Conservation (phyloP, 64 coral and sea anemone genomes). For the Anthopleura sola region DNA sequence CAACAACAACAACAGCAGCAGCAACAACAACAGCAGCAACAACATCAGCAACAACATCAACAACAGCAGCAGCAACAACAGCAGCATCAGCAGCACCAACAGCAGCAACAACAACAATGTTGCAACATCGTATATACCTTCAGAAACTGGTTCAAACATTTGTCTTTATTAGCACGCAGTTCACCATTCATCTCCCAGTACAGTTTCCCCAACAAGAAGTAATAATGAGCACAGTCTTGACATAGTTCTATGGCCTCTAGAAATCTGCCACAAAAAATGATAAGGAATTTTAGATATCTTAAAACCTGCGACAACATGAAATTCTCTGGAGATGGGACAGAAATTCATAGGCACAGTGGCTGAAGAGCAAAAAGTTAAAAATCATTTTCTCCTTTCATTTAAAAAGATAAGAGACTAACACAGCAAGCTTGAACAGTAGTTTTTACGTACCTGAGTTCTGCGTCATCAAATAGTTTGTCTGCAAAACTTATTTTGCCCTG, state of each 20-base stretch:
- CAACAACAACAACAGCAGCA: background rate
- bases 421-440: background rate
- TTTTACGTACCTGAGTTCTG: conserved; percentile 70
- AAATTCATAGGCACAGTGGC: too few relatives aligned
- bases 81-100: background rate
- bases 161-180: conserved; percentile 66
- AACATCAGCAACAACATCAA: background rate
- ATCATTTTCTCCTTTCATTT: too few relatives aligned
- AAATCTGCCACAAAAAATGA: conserved; percentile 33
- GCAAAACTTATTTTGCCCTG: conserved; percentile 79
- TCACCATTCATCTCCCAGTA: conserved; percentile 97
- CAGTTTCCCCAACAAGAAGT: conserved; percentile 78
- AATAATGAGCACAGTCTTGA: conserved; percentile 56
- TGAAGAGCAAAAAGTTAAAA: too few relatives aligned
- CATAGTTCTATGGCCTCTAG: conserved; percentile 68
- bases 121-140: conserved; percentile 36
- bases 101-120: background rate
- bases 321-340: too few relatives aligned
- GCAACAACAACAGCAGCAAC: background rate
- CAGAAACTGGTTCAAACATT: conserved; percentile 71
- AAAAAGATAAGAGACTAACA: too few relatives aligned
- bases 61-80: background rate
- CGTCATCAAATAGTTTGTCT: conserved; percentile 78
- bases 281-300: background rate
- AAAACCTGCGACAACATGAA: too few relatives aligned